Percentiles rank a stretch among this genome's conserved stretches.
phyloP scores from a whole-genome alignment of 2,888 invertebrate species.

The Rhyacophila evoluta region DNA sequence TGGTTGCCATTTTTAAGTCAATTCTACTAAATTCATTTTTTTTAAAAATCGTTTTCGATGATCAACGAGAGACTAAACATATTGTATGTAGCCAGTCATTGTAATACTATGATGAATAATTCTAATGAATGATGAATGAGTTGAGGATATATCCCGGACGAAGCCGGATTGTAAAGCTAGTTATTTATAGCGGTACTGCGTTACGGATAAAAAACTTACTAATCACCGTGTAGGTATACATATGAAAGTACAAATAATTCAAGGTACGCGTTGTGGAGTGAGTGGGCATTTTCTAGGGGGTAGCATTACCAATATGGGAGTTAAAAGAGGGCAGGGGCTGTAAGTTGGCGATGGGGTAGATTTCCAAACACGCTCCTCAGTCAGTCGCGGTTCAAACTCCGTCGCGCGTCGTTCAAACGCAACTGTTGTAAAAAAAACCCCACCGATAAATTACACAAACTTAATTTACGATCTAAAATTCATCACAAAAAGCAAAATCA shows the following conservation, averaged over 20 bases:
- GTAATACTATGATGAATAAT: too few relatives aligned
- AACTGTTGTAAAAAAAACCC: not conserved
- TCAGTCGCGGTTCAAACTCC: slow-evolving; percentile 1
- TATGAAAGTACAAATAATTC: slow-evolving; percentile 4
- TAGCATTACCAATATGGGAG: slow-evolving; percentile 18
- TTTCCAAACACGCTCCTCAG: not conserved
- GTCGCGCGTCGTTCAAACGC: not conserved
- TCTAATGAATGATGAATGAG: too few relatives aligned
- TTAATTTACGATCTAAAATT: not conserved
- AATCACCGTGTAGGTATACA: not conserved
- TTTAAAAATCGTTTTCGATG: too few relatives aligned
- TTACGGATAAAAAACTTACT: not conserved
- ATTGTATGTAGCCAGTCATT: too few relatives aligned
- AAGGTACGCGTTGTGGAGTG: not conserved
- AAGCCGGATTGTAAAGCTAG: too few relatives aligned
- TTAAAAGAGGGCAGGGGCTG: not conserved
- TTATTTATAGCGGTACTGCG: too few relatives aligned
- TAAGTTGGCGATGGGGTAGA: not conserved
- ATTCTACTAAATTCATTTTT: too few relatives aligned
- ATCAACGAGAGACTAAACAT: too few relatives aligned
- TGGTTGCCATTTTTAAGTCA: too few relatives aligned
- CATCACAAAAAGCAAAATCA: too few relatives aligned
- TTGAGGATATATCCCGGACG: too few relatives aligned
- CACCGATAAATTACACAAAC: not conserved
- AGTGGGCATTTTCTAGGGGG: slow-evolving; percentile 6